Evolutionary conservation across 2,797 vertebrate genomes (phyloP), one percentile per base, ranked within the genome.

Genomic region (Antennarius maculatus): DNA sequence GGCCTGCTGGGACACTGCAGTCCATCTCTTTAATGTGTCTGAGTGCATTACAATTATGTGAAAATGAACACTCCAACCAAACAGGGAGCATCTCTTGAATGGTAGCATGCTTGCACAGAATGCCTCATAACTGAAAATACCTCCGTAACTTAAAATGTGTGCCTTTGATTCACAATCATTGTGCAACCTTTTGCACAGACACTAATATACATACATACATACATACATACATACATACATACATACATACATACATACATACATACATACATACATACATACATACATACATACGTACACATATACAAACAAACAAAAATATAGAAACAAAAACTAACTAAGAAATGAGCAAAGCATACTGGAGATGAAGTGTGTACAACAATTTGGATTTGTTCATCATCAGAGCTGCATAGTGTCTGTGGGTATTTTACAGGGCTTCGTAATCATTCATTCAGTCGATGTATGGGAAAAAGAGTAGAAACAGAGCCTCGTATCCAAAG

Each of bases 391-490:
- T 62, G 51, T 75, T 43, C 66, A 13, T 77, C 73, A 66, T 63
- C 43, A 48, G 74, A 83, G 72, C 64, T 83, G 82, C 89, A 89
- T 88, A 88, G 81, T 91, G 86, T 82, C 80, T 83, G 72, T 10
- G 67, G 65, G 71, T 80, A 83, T 90, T 88, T 85, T 89, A 87
- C 81, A 71, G 77, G 71, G 73, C 73, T 85, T 89, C 85, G 90
- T 92, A 86, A 92, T 91, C 81, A 90, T 88, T 89, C 88, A 91
- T 90, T 89, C 84, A 86, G 80, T 71, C 55, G 78, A 81, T 88
- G 90, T 91, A 91, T 93, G 91, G 90, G 91, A 93, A 87, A 92
- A 90, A 76, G 76, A 71, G 83, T 72, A 79, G 86, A 82, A 89
- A 90, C 85, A 85, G 70, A 87, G 86, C 81, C 83, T 78, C 73